Percentiles rank a stretch among this genome's conserved stretches.
Evolutionary conservation across 2,797 vertebrate genomes (phyloP).

Genomic region (Spheniscus humboldti): DNA sequence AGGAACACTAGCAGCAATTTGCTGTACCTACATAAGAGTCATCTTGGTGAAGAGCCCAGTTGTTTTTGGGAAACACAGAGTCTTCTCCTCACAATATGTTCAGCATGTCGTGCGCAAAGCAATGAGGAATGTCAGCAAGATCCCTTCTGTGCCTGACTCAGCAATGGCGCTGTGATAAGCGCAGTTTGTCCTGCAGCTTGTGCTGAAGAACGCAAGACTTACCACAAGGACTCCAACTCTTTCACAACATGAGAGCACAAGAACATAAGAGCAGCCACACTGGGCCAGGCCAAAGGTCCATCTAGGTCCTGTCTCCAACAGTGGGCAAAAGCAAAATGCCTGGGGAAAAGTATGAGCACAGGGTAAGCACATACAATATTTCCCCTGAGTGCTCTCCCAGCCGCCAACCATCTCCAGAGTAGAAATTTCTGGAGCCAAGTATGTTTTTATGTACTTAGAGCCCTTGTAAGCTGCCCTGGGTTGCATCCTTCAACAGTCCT

Average conservation of each 20-base stretch:
- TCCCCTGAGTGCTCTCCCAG: conserved; percentile 42
- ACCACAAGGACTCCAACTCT: conserved; percentile 46
- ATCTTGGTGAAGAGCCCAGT: not conserved
- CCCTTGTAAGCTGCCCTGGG: not conserved
- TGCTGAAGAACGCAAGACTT: not conserved
- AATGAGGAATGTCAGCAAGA: not conserved
- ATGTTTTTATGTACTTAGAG: conserved; percentile 9
- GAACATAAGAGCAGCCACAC: conserved; percentile 10
- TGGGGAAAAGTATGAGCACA: conserved; percentile 52
- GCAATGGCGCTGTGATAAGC: not conserved
- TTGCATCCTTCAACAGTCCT: not conserved
- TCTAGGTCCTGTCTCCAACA: conserved; percentile 43
- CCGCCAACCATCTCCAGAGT: not conserved
- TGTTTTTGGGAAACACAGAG: not conserved
- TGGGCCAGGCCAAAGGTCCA: conserved; percentile 61
- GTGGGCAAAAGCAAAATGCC: conserved; percentile 58
- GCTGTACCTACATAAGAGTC: not conserved
- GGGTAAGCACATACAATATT: conserved; percentile 52
- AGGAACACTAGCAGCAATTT: not conserved
- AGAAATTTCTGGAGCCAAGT: conserved; percentile 31
- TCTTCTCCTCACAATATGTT: not conserved
- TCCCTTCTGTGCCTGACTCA: conserved; percentile 29
- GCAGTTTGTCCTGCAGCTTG: not conserved
- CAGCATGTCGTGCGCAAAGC: not conserved
- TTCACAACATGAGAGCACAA: not conserved